A percentile compares a stretch with the other conserved stretches of the same genome.
Conservation (phyloP, 1,140 invertebrate species). For the Nymphalis io region DNA sequence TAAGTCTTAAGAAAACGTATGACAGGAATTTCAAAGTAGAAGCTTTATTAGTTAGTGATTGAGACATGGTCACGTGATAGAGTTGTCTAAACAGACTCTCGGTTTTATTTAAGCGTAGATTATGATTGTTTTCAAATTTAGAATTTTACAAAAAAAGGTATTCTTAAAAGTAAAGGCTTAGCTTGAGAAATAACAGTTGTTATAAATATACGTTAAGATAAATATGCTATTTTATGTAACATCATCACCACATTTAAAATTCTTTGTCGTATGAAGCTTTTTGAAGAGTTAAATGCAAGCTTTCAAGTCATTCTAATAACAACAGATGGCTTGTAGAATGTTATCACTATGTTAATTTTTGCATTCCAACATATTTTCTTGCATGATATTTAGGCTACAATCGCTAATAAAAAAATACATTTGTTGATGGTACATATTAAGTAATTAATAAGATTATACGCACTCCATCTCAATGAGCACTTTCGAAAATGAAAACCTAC, state of each 20-base stretch:
- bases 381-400: constrained; percentile 16
- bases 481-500: not conserved
- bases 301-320: not conserved
- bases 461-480: not conserved
- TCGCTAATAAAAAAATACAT: constrained; percentile 11
- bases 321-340: not conserved
- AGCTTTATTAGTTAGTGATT: constrained; percentile 49
- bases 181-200: constrained; percentile 9
- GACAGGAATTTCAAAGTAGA: constrained; percentile 44
- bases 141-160: constrained; percentile 5
- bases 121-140: not conserved
- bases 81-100: too few relatives aligned
- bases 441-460: not conserved
- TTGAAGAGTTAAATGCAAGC: not conserved
- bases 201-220: not conserved
- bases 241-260: constrained; percentile 3
- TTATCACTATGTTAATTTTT: not conserved
- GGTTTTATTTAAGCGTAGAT: not conserved
- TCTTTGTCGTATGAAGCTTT: not conserved
- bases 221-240: not conserved
- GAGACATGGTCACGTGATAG: not conserved
- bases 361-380: constrained; percentile 8
- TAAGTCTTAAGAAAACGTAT: constrained; percentile 81
- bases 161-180: constrained; percentile 14
- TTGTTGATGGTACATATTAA: not conserved